These are phyloP conservation scores for Drosophila gaucha DNA, from an alignment of 2,888 invertebrate species.

Conservation along the genomic window DNA sequence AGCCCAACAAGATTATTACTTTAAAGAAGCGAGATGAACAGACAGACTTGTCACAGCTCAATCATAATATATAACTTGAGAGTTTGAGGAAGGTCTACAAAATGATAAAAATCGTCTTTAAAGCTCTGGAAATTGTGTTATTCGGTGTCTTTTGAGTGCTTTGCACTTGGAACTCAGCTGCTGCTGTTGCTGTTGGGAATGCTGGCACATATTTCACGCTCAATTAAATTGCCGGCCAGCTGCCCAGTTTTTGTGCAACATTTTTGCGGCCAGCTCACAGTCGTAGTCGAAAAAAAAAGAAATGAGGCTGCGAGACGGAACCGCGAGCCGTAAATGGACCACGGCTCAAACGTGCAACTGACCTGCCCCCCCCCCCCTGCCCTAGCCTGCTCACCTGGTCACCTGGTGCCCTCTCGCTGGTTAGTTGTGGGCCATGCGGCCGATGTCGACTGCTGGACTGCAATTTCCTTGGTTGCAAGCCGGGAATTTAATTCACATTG, in stretches of 20 bases:
- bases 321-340: slow-evolving; percentile 40
- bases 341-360: slow-evolving; percentile 36
- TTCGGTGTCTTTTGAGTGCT: slow-evolving; percentile 1
- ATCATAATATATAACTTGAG: background rate
- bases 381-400: slow-evolving; percentile 5
- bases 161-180: slow-evolving; percentile 2
- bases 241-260: slow-evolving; percentile 55
- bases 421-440: slow-evolving; percentile 14
- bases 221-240: slow-evolving; percentile 67
- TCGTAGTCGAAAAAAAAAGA: background rate
- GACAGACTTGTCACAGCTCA: no score
- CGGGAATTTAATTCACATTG: slow-evolving; percentile 77
- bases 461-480: slow-evolving; percentile 60
- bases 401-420: slow-evolving; percentile 5
- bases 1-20: no score
- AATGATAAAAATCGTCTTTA: background rate
- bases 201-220: slow-evolving; percentile 64
- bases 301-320: slow-evolving; percentile 7
- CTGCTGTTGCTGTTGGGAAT: slow-evolving; percentile 1
- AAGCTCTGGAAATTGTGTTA: background rate
- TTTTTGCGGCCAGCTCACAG: slow-evolving; percentile 37
- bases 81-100: background rate
- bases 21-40: no score
- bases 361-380: slow-evolving; percentile 23
- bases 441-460: slow-evolving; percentile 27